Percentiles rank a stretch among this genome's conserved stretches.
Evolutionary conservation across 2,888 invertebrate genomes (phyloP).

Genomic region (Drosophila anomalipes): DNA sequence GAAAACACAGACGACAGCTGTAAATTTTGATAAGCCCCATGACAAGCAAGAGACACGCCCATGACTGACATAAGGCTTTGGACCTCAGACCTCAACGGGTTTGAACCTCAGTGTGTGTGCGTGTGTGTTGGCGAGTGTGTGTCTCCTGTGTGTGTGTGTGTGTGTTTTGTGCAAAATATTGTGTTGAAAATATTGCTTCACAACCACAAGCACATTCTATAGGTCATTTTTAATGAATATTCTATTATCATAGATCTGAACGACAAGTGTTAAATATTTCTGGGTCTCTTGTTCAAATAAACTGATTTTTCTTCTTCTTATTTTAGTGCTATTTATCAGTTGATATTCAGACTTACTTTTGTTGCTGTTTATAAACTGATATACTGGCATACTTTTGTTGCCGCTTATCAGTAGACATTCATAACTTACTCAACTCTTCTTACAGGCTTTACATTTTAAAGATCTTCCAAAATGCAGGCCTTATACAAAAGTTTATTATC

Average conservation of each 20-base stretch:
- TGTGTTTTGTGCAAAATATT: constrained; percentile 8
- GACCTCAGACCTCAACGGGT: constrained; percentile 17
- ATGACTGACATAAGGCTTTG: constrained; percentile 36
- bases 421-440: neutral
- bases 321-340: neutral
- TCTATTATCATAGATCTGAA: neutral
- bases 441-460: neutral
- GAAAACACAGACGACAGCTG: constrained; percentile 62
- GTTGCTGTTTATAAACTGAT: neutral
- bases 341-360: neutral
- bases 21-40: constrained; percentile 67
- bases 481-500: neutral
- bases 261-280: neutral
- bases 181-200: neutral
- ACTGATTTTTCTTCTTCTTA: rapidly evolving
- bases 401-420: neutral
- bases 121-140: neutral
- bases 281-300: neutral
- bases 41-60: constrained; percentile 42
- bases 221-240: neutral
- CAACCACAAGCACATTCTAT: neutral
- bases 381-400: neutral
- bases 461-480: neutral
- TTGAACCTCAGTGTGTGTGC: constrained; percentile 8
- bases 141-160: neutral